Evolutionary conservation across 2,888 invertebrate genomes (phyloP), one percentile per base, ranked within the genome.

Genomic region (Boloria euphrosyne): DNA sequence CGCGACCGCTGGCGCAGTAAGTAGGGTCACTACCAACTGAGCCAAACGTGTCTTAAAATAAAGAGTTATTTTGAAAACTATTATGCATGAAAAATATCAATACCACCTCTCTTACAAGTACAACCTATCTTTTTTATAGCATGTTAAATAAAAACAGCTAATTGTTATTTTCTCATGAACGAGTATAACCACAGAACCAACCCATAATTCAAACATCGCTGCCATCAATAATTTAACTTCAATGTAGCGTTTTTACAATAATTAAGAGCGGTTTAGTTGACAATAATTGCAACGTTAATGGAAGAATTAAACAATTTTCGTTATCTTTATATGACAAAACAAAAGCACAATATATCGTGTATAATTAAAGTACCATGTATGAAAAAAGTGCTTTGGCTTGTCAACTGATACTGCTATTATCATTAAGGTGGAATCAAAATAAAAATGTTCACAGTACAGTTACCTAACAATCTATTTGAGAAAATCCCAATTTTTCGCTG

Each of bases 301-400:
- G 14, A 44, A 17, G 46, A 50, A 47, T 47, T n/a, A 5, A 59
- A 65, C 52, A 59, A 58, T 59, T 22, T 65, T 16, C 47, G 31
- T 43, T 65, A 59, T 65, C 58, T 53, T 5, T n/a, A 10, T 22
- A 46, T 38, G 51, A 66, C 63, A 61, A 4, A 14, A 63, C 38
- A 61, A 61, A 61, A 58, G 51, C 59, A 52, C 17, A 50, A 43
- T 38, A 59, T 49, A 68, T 65, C 18, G 7, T 57, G 51, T 17
- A 31, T 65, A 66, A 64, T 66, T 61, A 62, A 59, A 55, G 22
- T 47, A 47, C 62, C 51, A 14, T 57, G 59, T 46, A 62, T 59
- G 43, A 63, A 66, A 70, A 66, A 68, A 54, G n/a, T 43, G 64
- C 65, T 62, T 62, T 69, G 51, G 54, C 62, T 62, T 50, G 51